Conservation (phyloP, 2,888 invertebrate genomes). For the Capitulum mitella region DNA sequence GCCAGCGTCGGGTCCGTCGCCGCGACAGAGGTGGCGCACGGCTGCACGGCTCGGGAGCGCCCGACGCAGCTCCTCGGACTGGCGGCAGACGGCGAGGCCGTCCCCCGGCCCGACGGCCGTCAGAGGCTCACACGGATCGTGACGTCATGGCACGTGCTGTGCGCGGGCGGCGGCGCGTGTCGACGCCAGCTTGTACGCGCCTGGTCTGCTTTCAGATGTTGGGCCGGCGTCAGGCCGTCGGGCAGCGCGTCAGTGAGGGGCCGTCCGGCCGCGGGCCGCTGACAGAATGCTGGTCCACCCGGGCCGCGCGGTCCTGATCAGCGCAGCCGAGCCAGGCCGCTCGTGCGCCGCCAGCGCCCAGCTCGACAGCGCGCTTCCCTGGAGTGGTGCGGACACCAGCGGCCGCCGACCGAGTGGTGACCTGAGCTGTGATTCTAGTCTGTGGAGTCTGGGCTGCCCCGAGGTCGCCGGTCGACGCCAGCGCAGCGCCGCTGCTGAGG, state of each 20-base stretch:
- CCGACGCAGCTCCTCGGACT: no score
- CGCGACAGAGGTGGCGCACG: no score
- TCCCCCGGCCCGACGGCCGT: no score
- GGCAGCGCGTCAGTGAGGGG: no score
- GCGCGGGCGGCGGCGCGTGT: no score
- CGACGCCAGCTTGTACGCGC: no score
- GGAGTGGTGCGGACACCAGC: neutral
- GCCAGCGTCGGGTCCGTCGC: no score
- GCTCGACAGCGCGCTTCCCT: neutral
- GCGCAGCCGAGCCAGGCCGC: neutral
- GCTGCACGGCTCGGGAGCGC: no score
- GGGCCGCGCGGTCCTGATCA: neutral
- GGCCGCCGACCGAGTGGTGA: neutral
- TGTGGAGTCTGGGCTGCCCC: neutral
- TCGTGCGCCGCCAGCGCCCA: neutral
- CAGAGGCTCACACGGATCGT: no score
- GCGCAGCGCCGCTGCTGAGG: neutral
- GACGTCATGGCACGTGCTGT: no score
- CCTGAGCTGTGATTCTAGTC: neutral
- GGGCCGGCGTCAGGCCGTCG: neutral
- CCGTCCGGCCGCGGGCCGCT: neutral
- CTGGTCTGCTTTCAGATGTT: neutral
- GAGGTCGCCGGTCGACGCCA: neutral
- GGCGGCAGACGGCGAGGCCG: no score
- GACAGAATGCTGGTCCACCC: neutral